A percentile compares a stretch with the other conserved stretches of the same genome.
phyloP scores from a whole-genome alignment of 1,140 invertebrate genomes.

The Glossosoma conforme region DNA sequence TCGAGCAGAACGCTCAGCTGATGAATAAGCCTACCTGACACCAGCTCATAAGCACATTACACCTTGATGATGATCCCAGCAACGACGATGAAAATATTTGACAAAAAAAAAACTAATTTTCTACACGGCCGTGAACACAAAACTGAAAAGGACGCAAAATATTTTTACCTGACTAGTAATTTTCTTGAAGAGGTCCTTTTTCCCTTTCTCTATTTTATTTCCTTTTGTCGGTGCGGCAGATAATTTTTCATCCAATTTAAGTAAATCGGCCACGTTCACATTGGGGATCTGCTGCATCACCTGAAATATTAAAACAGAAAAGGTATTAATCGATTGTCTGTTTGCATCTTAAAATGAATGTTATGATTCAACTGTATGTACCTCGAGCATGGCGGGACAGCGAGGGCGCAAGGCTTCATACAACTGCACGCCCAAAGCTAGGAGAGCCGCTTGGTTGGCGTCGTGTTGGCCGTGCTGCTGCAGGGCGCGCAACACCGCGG shows the following conservation, averaged over 20 bases:
- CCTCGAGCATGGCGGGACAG: conserved; percentile 61
- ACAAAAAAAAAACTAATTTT: too few relatives aligned
- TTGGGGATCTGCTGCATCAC: conserved; percentile 73
- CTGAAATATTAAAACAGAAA: conserved; percentile 29
- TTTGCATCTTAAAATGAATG: too few relatives aligned
- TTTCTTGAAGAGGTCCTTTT: conserved; percentile 87
- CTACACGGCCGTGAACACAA: too few relatives aligned
- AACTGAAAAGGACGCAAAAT: too few relatives aligned
- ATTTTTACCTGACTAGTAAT: conserved; percentile 69
- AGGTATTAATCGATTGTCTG: not conserved
- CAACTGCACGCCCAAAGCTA: conserved; percentile 67
- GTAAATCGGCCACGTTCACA: conserved; percentile 68
- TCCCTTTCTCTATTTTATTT: conserved; percentile 79
- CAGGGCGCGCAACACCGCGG: conserved; percentile 67
- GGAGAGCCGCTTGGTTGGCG: conserved; percentile 66
- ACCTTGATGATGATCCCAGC: too few relatives aligned
- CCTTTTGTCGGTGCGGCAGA: conserved; percentile 62
- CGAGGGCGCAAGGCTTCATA: conserved; percentile 76
- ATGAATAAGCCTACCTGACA: too few relatives aligned
- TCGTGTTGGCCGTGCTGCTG: conserved; percentile 82
- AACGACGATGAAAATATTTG: too few relatives aligned
- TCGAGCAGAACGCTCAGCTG: too few relatives aligned
- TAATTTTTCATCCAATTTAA: conserved; percentile 81
- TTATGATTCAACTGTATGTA: too few relatives aligned
- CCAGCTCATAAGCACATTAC: too few relatives aligned